These are phyloP conservation scores for Muschampia plurimacula DNA, from an alignment of 2,888 invertebrate genomes.

Conservation along the genomic window DNA sequence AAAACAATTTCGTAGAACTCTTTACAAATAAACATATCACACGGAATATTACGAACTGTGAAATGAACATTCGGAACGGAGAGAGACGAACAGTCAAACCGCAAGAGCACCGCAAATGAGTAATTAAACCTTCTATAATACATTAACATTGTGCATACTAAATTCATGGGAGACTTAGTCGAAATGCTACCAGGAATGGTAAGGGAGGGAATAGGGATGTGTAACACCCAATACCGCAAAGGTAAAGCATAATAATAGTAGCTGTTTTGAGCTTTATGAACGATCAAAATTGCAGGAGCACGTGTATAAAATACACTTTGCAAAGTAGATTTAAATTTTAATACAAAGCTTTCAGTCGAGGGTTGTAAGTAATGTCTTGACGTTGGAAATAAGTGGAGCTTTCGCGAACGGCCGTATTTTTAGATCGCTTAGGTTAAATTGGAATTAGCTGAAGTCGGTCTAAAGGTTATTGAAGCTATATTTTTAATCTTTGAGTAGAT, in stretches of 20 bases:
- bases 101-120: conserved; percentile 74
- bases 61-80: conserved; percentile 54
- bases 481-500: conserved; percentile 6
- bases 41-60: conserved; percentile 46
- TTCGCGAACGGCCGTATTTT: conserved; percentile 35
- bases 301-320: conserved; percentile 86
- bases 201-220: conserved; percentile 62
- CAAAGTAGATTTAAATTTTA: conserved; percentile 86
- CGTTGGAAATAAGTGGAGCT: conserved; percentile 76
- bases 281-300: conserved; percentile 85
- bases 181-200: conserved; percentile 70
- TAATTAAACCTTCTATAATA: conserved; percentile 83
- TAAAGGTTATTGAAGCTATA: conserved; percentile 8
- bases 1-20: not conserved
- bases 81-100: conserved; percentile 60
- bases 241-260: conserved; percentile 81
- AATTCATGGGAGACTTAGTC: conserved; percentile 76
- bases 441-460: conserved; percentile 15
- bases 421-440: conserved; percentile 26
- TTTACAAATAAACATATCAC: conserved; percentile 30
- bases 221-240: conserved; percentile 82
- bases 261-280: conserved; percentile 83
- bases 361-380: conserved; percentile 81
- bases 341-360: conserved; percentile 83
- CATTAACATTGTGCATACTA: conserved; percentile 80